Evolutionary conservation across 2,797 vertebrate genomes (phyloP).

Genomic region (Cuniculus paca): DNA sequence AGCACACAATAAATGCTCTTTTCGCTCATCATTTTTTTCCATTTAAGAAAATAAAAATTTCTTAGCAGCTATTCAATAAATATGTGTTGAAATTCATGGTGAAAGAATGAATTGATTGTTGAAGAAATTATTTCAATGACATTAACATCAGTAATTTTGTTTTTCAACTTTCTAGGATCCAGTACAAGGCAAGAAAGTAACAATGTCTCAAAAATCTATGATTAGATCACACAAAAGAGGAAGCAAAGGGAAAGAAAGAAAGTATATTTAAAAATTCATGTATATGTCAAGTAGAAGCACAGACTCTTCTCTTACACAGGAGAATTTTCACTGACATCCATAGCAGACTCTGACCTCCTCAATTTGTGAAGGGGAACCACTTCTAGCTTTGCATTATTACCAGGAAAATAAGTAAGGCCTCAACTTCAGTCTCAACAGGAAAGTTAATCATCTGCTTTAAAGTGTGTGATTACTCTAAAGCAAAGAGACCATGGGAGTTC

Average conservation of each 20-base stretch:
- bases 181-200: background rate
- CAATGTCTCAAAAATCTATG: background rate
- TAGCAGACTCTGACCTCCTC: background rate
- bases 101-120: conserved; percentile 10
- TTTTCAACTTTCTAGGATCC: background rate
- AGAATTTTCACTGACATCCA: background rate
- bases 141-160: background rate
- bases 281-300: background rate
- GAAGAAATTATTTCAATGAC: conserved; percentile 26
- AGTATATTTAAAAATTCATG: conserved; percentile 35
- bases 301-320: background rate
- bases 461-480: background rate
- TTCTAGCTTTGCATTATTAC: background rate
- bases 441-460: background rate
- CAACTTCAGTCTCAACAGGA: background rate
- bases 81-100: background rate
- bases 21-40: conserved; percentile 12
- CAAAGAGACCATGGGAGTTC: background rate
- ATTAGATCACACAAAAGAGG: conserved; percentile 14
- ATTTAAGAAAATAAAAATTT: conserved; percentile 34
- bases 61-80: background rate
- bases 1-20: background rate
- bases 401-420: background rate
- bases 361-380: background rate
- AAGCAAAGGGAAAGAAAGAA: conserved; percentile 12